Percentiles rank a stretch among this genome's conserved stretches.
Evolutionary conservation across 92 coral and sea anemone species (phyloP).

Genomic region (Actinernus sp.): DNA sequence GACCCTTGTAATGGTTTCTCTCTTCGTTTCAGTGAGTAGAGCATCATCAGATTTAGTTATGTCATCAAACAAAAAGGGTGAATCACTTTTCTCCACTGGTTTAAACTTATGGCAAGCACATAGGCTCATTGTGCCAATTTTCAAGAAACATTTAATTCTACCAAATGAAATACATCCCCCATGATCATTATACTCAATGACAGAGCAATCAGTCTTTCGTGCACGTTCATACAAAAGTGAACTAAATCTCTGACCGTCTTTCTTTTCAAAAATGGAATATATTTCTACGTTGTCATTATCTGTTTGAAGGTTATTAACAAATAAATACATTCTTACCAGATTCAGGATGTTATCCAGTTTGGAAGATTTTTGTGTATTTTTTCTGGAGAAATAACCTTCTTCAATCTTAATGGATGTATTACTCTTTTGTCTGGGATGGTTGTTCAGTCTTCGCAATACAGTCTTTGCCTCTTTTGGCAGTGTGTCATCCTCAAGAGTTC

Average conservation of each 20-base stretch:
- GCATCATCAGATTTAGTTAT: slow-evolving; percentile 12
- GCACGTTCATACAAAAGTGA: slow-evolving; percentile 12
- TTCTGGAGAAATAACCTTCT: slow-evolving; percentile 18
- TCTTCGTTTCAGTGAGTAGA: slow-evolving; percentile 15
- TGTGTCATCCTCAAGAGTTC: slow-evolving; percentile 3
- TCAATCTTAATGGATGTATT: slow-evolving; percentile 11
- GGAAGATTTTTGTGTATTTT: background rate
- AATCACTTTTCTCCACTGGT: slow-evolving; percentile 7
- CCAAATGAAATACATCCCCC: slow-evolving; percentile 12
- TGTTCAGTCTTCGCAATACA: slow-evolving; percentile 37
- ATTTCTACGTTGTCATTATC: slow-evolving; percentile 31
- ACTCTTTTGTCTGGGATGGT: slow-evolving; percentile 13
- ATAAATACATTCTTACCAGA: slow-evolving; percentile 1
- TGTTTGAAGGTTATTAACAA: slow-evolving; percentile 12
- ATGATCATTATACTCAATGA: slow-evolving; percentile 22
- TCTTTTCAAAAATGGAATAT: slow-evolving; percentile 24
- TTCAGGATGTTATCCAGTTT: slow-evolving; percentile 29
- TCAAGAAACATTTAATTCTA: slow-evolving; percentile 27
- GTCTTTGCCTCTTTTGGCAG: slow-evolving; percentile 20
- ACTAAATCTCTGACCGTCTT: slow-evolving; percentile 20
- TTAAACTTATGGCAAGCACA: slow-evolving; percentile 28
- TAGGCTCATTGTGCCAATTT: slow-evolving; percentile 8
- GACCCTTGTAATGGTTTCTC: slow-evolving; percentile 9
- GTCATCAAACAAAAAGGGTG: slow-evolving; percentile 8
- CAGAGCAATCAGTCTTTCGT: slow-evolving; percentile 37